Evolutionary conservation across 1,140 invertebrate genomes (phyloP).

Genomic region (Anastrepha ludens): DNA sequence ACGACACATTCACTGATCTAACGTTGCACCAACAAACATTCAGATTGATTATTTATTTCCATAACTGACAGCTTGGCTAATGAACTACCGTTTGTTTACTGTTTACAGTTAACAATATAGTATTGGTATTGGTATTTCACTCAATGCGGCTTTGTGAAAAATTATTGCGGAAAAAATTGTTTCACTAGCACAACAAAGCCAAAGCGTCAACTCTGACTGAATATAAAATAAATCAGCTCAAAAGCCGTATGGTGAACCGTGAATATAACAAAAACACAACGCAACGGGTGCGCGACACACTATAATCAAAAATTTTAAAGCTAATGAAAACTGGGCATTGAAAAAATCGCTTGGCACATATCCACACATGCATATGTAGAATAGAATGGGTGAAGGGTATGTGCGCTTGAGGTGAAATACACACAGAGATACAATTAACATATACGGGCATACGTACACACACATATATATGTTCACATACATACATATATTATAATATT

Average conservation of each 20-base stretch:
- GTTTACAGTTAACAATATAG: conserved; percentile 10
- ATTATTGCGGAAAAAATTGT: not conserved
- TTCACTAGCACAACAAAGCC: not conserved
- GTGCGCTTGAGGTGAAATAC: not conserved
- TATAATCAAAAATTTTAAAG: conserved; percentile 32
- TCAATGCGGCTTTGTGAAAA: not conserved
- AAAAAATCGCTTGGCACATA: not conserved
- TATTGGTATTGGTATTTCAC: not conserved
- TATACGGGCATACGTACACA: not conserved
- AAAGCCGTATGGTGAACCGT: not conserved
- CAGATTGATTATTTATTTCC: conserved; percentile 12
- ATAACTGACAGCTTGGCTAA: conserved; percentile 45
- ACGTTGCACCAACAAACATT: not conserved
- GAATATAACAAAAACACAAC: conserved; percentile 21
- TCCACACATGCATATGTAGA: not conserved
- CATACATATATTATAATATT: conserved; percentile 3
- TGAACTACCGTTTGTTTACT: conserved; percentile 37
- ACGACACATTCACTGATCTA: not conserved
- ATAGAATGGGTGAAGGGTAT: not conserved
- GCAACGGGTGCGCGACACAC: conserved; percentile 26
- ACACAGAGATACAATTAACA: not conserved
- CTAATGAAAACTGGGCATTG: conserved; percentile 40
- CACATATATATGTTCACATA: not conserved
- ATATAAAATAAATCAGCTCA: not conserved
- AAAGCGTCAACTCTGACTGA: not conserved